These are phyloP conservation scores for Camponotus fellah DNA, from an alignment of 2,888 invertebrate species.

Conservation along the genomic window DNA sequence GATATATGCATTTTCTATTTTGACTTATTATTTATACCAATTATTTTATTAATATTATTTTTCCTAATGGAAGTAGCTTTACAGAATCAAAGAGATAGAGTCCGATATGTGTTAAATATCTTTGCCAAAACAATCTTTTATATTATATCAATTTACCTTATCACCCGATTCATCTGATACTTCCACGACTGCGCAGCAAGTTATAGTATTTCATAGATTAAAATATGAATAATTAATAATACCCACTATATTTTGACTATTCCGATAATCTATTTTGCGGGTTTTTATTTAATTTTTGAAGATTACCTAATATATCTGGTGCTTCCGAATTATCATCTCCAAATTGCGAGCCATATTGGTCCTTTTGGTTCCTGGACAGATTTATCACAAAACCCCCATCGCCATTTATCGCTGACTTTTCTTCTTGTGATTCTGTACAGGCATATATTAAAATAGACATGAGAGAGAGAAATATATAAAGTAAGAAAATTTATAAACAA, in stretches of 20 bases:
- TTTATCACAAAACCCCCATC: conserved; percentile 90
- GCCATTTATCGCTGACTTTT: conserved; percentile 74
- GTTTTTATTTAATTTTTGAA: not conserved
- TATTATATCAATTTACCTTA: conserved; percentile 77
- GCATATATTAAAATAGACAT: not conserved
- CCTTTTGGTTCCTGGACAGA: conserved; percentile 90
- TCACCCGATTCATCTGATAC: conserved; percentile 82
- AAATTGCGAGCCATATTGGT: conserved; percentile 92
- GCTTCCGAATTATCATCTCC: conserved; percentile 80
- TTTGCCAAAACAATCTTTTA: not conserved
- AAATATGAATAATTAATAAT: conserved; percentile 55
- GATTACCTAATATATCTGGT: conserved; percentile 83
- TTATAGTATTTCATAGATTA: conserved; percentile 57
- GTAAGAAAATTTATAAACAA: not conserved
- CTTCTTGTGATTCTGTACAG: conserved; percentile 55
- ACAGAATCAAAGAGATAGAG: not conserved
- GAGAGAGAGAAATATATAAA: not conserved
- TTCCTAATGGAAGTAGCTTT: not conserved
- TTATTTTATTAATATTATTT: not conserved
- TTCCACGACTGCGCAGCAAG: conserved; percentile 80
- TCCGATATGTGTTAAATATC: conserved; percentile 3
- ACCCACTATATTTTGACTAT: conserved; percentile 12
- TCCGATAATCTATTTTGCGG: not conserved
- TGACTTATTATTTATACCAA: not conserved
- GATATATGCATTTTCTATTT: not conserved